Evolutionary conservation across 2,888 invertebrate genomes (phyloP).

Genomic region (Cheilosia impressa): DNA sequence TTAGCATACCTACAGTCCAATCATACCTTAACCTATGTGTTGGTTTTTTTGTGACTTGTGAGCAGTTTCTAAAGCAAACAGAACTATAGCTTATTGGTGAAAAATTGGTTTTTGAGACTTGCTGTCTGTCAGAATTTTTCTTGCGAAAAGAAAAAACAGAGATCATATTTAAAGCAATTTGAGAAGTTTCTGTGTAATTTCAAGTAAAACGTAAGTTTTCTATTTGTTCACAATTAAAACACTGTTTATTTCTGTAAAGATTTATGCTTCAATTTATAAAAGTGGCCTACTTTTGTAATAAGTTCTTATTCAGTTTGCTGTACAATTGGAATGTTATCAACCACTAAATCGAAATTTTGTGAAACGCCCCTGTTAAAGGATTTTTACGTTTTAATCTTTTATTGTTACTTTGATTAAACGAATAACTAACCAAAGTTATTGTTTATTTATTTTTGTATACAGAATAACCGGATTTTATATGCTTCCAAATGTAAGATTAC

Average conservation of each 20-base stretch:
- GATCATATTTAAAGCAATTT: constrained; percentile 4
- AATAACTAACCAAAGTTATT: too few species aligned
- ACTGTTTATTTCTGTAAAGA: not conserved
- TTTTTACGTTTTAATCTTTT: not conserved
- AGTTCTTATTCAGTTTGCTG: not conserved
- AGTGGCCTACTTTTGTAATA: not conserved
- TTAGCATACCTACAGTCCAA: too few species aligned
- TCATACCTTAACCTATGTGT: too few species aligned
- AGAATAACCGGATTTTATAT: too few species aligned
- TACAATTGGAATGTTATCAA: constrained; percentile 21
- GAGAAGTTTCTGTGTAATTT: constrained; percentile 23
- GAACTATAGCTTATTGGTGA: constrained; percentile 32
- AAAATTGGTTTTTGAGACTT: constrained; percentile 46
- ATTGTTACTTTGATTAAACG: not conserved
- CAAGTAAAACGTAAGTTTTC: constrained; percentile 45
- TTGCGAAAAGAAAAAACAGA: constrained; percentile 14
- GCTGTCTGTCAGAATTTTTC: constrained; percentile 70
- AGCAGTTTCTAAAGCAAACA: constrained; percentile 16
- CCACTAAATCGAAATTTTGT: not conserved
- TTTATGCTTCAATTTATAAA: not conserved
- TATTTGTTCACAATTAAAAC: not conserved
- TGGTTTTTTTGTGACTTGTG: too few species aligned
- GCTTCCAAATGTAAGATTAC: not conserved
- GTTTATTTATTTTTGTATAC: too few species aligned
- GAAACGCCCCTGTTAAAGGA: constrained; percentile 56